These are phyloP conservation scores for Manis pentadactyla DNA, from an alignment of 2,797 vertebrate species.

Conservation along the genomic window DNA sequence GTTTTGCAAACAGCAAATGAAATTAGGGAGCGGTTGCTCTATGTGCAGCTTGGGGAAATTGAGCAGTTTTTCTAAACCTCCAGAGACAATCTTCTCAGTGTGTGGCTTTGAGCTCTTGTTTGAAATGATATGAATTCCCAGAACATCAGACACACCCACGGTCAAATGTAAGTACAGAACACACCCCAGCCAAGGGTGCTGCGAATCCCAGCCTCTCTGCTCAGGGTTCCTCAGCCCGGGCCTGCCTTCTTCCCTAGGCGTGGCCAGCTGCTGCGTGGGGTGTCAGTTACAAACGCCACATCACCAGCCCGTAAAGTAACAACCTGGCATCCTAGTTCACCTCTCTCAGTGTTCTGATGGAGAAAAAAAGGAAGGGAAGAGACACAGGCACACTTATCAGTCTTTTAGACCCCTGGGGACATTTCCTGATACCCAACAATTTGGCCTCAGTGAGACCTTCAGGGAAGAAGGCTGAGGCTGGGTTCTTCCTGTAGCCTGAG, in stretches of 20 bases:
- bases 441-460: background rate
- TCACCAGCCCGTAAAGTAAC: background rate
- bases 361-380: background rate
- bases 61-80: slow-evolving; percentile 75
- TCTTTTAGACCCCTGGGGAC: background rate
- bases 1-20: slow-evolving; percentile 59
- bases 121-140: slow-evolving; percentile 80
- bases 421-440: background rate
- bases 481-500: background rate
- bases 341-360: background rate
- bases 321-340: background rate
- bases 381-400: background rate
- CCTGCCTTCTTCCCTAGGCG: background rate
- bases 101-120: slow-evolving; percentile 81
- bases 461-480: background rate
- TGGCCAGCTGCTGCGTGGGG: background rate
- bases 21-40: slow-evolving; percentile 60
- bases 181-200: slow-evolving; percentile 75
- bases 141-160: slow-evolving; percentile 76
- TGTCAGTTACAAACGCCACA: background rate
- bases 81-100: slow-evolving; percentile 77
- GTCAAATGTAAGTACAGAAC: slow-evolving; percentile 74
- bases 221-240: background rate
- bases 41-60: slow-evolving; percentile 58
- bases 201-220: slow-evolving; percentile 40